phyloP scores from a whole-genome alignment of 2,113 vertebrate genomes.

The Nycticorax nycticorax region DNA sequence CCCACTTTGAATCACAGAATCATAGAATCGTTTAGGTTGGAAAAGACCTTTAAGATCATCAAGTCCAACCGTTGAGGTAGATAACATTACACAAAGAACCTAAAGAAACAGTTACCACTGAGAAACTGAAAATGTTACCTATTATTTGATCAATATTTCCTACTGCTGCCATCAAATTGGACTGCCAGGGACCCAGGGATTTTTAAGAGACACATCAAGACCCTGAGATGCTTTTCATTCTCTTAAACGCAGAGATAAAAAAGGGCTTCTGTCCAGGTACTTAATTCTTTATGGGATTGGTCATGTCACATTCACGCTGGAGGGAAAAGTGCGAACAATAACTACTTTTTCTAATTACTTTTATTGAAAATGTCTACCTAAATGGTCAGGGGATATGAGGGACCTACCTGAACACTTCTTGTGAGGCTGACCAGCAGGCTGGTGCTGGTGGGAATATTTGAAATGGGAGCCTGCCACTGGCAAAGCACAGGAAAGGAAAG shows the following conservation, averaged over 20 bases:
- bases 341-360: neutral
- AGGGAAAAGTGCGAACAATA: neutral
- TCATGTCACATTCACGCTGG: neutral
- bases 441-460: neutral
- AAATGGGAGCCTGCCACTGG: neutral
- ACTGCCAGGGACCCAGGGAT: neutral
- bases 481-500: neutral
- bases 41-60: too few relatives aligned
- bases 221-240: neutral
- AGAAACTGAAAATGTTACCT: neutral
- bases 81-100: neutral
- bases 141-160: neutral
- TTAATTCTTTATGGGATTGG: neutral
- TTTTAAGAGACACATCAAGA: neutral
- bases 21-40: too few relatives aligned
- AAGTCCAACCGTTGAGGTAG: neutral
- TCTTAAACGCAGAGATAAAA: neutral
- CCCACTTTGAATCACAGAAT: neutral
- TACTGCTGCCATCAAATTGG: neutral
- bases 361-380: neutral
- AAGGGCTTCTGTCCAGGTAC: neutral
- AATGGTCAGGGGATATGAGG: neutral
- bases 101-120: neutral
- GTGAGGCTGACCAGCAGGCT: neutral
- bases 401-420: neutral